phyloP scores from a whole-genome alignment of 2,888 invertebrate genomes.

The Himalopsyche japonica region DNA sequence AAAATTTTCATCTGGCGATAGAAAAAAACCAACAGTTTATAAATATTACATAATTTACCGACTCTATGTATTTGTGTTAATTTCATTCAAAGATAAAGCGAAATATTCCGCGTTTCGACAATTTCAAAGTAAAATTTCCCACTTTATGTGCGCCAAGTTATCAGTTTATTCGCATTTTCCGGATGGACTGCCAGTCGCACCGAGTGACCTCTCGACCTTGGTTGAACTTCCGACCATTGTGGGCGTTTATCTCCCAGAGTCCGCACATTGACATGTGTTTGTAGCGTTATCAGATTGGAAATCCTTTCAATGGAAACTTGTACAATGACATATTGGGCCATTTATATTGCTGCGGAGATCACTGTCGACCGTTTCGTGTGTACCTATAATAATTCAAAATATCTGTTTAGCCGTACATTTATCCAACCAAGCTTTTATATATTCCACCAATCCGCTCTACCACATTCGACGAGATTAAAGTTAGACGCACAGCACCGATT shows the following conservation, averaged over 20 bases:
- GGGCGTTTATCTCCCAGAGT: neutral
- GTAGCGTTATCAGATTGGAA: neutral
- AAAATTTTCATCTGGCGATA: too few species aligned
- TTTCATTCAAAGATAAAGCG: too few species aligned
- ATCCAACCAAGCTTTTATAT: too few species aligned
- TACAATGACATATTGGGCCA: neutral
- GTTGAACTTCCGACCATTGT: neutral
- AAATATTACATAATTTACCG: too few species aligned
- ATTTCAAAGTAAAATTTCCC: too few species aligned
- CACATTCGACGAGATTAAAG: too few species aligned
- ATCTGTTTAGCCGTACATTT: too few species aligned
- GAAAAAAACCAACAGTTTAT: too few species aligned
- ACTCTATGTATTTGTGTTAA: too few species aligned
- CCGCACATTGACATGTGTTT: neutral
- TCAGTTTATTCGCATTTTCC: conserved; percentile 27
- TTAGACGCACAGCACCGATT: too few species aligned
- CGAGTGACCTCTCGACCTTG: neutral
- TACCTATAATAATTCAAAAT: neutral
- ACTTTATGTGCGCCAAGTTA: conserved; percentile 1
- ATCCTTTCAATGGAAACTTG: neutral
- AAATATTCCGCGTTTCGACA: too few species aligned
- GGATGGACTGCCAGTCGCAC: conserved; percentile 14
- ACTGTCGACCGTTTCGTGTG: neutral
- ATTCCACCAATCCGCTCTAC: too few species aligned
- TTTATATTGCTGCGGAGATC: neutral